Conservation (phyloP, 2,888 invertebrate species). For the Teleiodes luculella region DNA sequence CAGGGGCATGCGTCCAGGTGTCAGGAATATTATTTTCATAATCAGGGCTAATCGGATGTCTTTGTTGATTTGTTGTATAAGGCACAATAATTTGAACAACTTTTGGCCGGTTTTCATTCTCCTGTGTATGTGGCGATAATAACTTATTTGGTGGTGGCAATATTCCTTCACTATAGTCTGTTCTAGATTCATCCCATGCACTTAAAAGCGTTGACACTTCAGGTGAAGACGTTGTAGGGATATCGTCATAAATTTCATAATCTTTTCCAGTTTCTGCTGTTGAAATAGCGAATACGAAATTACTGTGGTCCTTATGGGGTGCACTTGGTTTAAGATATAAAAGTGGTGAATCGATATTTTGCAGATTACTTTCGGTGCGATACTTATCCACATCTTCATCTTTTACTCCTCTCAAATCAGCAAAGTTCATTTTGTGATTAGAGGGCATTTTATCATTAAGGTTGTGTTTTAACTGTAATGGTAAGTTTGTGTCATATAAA, state of each 20-base stretch:
- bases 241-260: constrained; percentile 68
- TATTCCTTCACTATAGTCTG: constrained; percentile 44
- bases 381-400: constrained; percentile 69
- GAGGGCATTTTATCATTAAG: constrained; percentile 34
- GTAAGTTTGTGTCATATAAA: constrained; percentile 50
- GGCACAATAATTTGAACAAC: constrained; percentile 90
- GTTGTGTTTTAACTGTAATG: constrained; percentile 42
- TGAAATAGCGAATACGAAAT: constrained; percentile 55
- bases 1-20: constrained; percentile 44
- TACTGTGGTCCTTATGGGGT: constrained; percentile 74
- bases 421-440: constrained; percentile 58
- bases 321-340: constrained; percentile 72
- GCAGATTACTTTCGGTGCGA: constrained; percentile 65
- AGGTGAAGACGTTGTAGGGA: constrained; percentile 46
- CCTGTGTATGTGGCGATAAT: constrained; percentile 36
- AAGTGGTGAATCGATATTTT: constrained; percentile 79
- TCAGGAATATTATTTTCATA: constrained; percentile 65
- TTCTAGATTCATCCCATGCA: constrained; percentile 52
- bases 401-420: constrained; percentile 62
- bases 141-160: too few relatives aligned
- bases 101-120: constrained; percentile 74
- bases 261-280: constrained; percentile 50
- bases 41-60: constrained; percentile 31
- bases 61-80: constrained; percentile 80
- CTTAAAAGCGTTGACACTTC: constrained; percentile 34